A percentile compares a stretch with the other conserved stretches of the same genome.
phyloP scores from a whole-genome alignment of 1,140 invertebrate species.

The Cyclina sinensis region DNA sequence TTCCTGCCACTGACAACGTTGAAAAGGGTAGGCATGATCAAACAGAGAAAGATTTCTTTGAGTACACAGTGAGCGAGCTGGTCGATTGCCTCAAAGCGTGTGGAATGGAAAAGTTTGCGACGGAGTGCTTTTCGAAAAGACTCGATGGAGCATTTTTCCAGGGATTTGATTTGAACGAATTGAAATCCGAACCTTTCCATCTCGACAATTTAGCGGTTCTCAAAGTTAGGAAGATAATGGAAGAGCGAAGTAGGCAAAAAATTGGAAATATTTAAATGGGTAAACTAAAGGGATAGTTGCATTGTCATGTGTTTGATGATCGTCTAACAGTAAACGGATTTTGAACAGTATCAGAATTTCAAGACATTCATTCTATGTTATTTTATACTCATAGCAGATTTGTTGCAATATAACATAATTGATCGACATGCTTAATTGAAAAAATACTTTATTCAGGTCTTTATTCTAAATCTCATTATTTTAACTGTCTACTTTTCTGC shows the following conservation, averaged over 20 bases:
- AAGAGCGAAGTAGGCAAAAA: not conserved
- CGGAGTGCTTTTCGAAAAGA: not conserved
- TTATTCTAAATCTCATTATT: no score
- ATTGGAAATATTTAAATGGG: no score
- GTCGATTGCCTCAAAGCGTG: slow-evolving; percentile 12
- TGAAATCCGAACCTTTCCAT: not conserved
- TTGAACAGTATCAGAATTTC: no score
- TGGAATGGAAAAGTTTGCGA: not conserved
- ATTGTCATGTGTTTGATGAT: no score
- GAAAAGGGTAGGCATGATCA: not conserved
- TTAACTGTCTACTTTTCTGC: no score
- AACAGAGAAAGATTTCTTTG: slow-evolving; percentile 19
- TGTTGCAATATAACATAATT: no score
- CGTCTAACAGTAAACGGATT: no score
- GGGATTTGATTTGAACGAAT: not conserved
- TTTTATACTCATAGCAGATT: no score
- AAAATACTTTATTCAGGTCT: no score
- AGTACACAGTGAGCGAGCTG: not conserved
- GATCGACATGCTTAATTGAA: no score
- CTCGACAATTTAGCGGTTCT: not conserved
- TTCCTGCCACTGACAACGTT: not conserved
- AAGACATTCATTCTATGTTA: no score
- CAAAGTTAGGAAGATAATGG: not conserved
- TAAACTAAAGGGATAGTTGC: no score
- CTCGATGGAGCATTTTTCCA: slow-evolving; percentile 18